Evolutionary conservation across 2,113 vertebrate species (phyloP), one percentile per base, ranked within the genome.

Genomic region (Syngnathus scovelli): DNA sequence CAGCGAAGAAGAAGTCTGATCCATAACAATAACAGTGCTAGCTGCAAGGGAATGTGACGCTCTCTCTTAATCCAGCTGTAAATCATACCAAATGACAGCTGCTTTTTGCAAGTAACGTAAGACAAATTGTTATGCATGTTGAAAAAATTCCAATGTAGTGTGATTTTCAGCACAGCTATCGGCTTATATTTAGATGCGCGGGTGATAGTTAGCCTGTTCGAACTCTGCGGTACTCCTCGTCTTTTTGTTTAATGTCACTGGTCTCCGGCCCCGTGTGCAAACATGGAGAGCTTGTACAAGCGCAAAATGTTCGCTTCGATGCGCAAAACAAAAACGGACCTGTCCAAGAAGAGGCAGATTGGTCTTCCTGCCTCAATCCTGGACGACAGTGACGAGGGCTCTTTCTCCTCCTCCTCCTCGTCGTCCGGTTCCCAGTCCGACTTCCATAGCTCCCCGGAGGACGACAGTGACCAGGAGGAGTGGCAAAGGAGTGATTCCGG

Each of bases 211-310:
- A 79, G 79, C 75, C 41, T 61, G 77, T 62, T 48, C 15, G 12
- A 58, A 58, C 13, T 58, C 27, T 58, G 2, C 3, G 27, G 48
- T 68, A 10, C 12, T 4, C 23, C 23, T 23, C 65, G 12, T 10
- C 33, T 18, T 16, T 65, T 46, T 18, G 27, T 77, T 81, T 77
- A 6, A 78, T 84, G 77, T 75, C 70, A 46, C 71, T 61, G 76
- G 60, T 16, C 27, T 70, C 67, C 61, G 59, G 51, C 5, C 7
- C 64, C 77, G 46, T 67, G 70, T 48, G 70, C 79, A 74, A 64
- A 68, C 78, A 90, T 90, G 88, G 88, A 90, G 85, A 88, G 88
- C 49, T 68, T 90, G 19, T 90, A 90, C 86, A 90, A 90, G 77
- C 81, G 88, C n/a, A 89, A 89, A 39, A 86, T 90, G 79, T 90